Percentiles rank a stretch among this genome's conserved stretches.
Evolutionary conservation across 2,113 vertebrate species (phyloP).

Genomic region (Hypomesus transpacificus): DNA sequence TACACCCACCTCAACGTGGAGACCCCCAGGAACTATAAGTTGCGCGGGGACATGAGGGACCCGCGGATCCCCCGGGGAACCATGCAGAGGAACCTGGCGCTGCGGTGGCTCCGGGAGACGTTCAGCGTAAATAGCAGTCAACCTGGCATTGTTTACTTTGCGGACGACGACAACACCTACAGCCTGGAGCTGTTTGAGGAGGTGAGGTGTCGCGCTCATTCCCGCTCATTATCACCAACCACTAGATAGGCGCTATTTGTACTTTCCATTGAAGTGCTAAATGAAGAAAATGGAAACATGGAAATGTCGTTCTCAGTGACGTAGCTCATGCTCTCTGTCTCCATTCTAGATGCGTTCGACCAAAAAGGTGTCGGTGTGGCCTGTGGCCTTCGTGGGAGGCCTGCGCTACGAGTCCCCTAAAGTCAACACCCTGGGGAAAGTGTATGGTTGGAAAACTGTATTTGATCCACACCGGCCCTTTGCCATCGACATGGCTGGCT

Average conservation of each 20-base stretch:
- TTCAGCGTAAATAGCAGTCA: conserved; percentile 64
- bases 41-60: conserved; percentile 60
- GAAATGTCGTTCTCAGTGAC: no score
- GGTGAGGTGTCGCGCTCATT: conserved; percentile 62
- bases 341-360: conserved; percentile 81
- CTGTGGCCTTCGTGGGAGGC: conserved; percentile 83
- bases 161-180: conserved; percentile 95
- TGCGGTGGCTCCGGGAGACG: conserved; percentile 85
- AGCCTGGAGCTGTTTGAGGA: conserved; percentile 94
- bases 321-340: not conserved
- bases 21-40: conserved; percentile 78
- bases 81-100: conserved; percentile 86
- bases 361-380: conserved; percentile 82
- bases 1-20: conserved; percentile 88
- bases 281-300: not conserved
- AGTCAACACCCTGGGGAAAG: conserved; percentile 78
- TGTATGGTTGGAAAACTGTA: conserved; percentile 83
- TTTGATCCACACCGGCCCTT: conserved; percentile 84
- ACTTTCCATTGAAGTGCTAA: no score
- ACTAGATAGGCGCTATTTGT: no score
- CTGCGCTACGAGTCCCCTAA: conserved; percentile 81
- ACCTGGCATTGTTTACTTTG: conserved; percentile 88
- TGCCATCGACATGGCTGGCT: conserved; percentile 87
- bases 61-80: conserved; percentile 80
- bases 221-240: no score